These are phyloP conservation scores for Syrmaticus mikado DNA, from an alignment of 2,113 vertebrate species.

Conservation along the genomic window DNA sequence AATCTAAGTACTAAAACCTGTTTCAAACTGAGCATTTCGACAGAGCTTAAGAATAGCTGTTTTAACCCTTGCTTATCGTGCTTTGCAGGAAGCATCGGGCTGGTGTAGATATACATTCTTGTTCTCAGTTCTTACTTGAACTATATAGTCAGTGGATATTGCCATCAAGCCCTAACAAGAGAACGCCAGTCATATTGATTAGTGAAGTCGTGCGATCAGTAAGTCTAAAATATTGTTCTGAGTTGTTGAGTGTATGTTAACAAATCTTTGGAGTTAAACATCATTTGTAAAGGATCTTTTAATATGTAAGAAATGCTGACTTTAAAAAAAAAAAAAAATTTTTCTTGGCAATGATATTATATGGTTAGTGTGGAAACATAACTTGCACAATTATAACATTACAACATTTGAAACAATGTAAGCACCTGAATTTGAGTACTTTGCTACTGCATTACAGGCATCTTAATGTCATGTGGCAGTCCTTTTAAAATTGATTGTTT, in stretches of 20 bases:
- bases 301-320: not conserved
- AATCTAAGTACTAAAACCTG: not conserved
- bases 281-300: not conserved
- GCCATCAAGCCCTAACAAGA: constrained; percentile 86
- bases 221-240: constrained; percentile 61
- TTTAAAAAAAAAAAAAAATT: not conserved
- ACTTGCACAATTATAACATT: not conserved
- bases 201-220: constrained; percentile 98
- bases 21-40: not conserved
- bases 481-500: not conserved
- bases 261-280: not conserved
- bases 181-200: constrained; percentile 90
- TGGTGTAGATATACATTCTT: constrained; percentile 98
- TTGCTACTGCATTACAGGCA: not conserved
- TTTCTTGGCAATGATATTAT: not conserved
- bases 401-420: not conserved
- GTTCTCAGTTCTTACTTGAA: constrained; percentile 96
- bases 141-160: constrained; percentile 98
- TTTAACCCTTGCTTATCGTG: not conserved
- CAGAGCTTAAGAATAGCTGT: not conserved
- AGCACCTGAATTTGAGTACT: not conserved
- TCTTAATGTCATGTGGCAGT: not conserved
- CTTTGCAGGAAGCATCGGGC: constrained; percentile 92
- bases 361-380: not conserved
- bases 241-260: not conserved